Evolutionary conservation across 2,113 vertebrate species (phyloP), one percentile per base, ranked within the genome.

Genomic region (Agelaius phoeniceus): DNA sequence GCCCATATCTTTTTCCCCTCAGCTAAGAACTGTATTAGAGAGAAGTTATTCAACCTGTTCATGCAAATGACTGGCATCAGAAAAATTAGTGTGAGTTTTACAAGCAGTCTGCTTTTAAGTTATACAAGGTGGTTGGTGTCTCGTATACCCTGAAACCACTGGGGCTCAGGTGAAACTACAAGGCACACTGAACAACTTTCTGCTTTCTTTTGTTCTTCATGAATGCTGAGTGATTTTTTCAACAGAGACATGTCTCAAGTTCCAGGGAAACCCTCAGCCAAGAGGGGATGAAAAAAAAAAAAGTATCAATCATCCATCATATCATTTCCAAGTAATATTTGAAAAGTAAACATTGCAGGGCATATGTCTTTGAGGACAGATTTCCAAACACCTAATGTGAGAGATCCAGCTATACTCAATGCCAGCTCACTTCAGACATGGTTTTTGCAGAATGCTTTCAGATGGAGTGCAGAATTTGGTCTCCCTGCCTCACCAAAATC

Each of bases 201-300:
- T 90, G n/a, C 62, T 91, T 74, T 74, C 84, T 79, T 95, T 86
- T 68, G 92, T 92, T 96, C 84, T 85, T 88, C 4, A 1, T 71
- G 57, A 88, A 83, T 2, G 63, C 65, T 79, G 76, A 94, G 69
- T 84, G 89, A 79, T 79, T 92, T 95, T 93, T 94, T 90, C 83
- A 89, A 44, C 66, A 86, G 73, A 90, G 51, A 74, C 28, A 21
- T 54, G 39, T 82, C 89, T 93, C 76, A 84, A 31, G 84, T 94
- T 96, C 90, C 74, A 95, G 51, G 84, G 85, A 95, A 90, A 87
- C 72, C 68, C 41, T 87, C 51, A 69, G 94, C 94, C 89, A 96
- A 94, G 81, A 75, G n/a, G 39, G 30, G 28, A 69, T 92, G 16
- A 84, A 91, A 90, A 91, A 61, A 90, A 59, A 90, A 27, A 54